phyloP scores from a whole-genome alignment of 2,113 vertebrate species.

The Strix aluco region DNA sequence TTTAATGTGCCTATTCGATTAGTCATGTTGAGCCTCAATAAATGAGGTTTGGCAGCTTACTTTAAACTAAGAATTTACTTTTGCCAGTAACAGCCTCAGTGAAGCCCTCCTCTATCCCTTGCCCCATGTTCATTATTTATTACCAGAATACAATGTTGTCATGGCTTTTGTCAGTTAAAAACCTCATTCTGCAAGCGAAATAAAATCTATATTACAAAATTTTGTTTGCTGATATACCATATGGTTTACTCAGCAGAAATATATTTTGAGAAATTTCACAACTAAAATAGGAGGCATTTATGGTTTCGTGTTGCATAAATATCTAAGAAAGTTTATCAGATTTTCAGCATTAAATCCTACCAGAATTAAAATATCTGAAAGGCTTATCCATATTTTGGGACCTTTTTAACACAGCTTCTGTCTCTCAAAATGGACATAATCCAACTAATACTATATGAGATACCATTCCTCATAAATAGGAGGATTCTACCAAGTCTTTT shows the following conservation, averaged over 20 bases:
- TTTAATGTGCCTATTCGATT: background rate
- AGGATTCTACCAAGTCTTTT: background rate
- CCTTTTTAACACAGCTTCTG: background rate
- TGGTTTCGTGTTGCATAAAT: background rate
- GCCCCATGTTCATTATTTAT: background rate
- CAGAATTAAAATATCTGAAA: background rate
- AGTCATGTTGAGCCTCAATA: background rate
- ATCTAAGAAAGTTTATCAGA: background rate
- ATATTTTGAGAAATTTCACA: background rate
- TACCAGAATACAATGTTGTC: background rate
- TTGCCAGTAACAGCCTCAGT: background rate
- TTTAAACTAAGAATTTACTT: background rate
- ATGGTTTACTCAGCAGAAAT: background rate
- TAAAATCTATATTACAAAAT: background rate
- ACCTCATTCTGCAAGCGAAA: background rate
- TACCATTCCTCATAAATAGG: background rate
- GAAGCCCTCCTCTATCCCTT: background rate
- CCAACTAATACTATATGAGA: background rate
- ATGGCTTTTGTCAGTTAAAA: background rate
- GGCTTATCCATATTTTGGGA: background rate
- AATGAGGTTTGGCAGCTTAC: background rate
- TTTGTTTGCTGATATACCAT: background rate
- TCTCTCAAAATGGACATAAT: background rate
- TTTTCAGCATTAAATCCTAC: background rate
- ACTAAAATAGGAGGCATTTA: background rate